Evolutionary conservation across 2,113 vertebrate species (phyloP).

Genomic region (Tretioscincus oriximinensis): DNA sequence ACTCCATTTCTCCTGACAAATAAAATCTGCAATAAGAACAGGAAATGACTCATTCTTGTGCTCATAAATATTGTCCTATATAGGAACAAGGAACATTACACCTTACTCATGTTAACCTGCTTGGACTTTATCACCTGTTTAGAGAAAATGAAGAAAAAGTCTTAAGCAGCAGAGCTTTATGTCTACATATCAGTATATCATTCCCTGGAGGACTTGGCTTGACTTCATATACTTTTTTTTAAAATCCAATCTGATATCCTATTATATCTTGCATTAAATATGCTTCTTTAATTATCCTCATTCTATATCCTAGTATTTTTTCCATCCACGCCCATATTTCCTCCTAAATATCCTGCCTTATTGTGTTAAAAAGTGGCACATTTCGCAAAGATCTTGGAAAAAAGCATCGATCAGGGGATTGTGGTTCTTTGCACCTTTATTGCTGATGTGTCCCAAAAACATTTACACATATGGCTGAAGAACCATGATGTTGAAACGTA

Average conservation of each 20-base stretch:
- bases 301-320: too few relatives aligned
- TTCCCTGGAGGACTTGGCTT: background rate
- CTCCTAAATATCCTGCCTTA: too few relatives aligned
- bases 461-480: too few relatives aligned
- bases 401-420: too few relatives aligned
- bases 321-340: too few relatives aligned
- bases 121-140: background rate
- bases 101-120: background rate
- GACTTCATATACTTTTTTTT: background rate
- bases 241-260: background rate
- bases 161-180: background rate
- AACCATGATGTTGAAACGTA: too few relatives aligned
- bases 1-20: background rate
- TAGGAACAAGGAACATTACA: slow-evolving; percentile 14
- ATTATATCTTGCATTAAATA: background rate
- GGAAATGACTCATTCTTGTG: background rate
- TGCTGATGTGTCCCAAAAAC: too few relatives aligned
- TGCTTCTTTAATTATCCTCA: too few relatives aligned
- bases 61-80: slow-evolving; percentile 7
- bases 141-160: background rate
- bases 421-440: too few relatives aligned
- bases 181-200: background rate
- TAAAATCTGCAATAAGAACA: slow-evolving; percentile 3
- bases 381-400: too few relatives aligned
- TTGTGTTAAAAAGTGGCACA: too few relatives aligned